Evolutionary conservation across 2,113 vertebrate species (phyloP), one percentile per base, ranked within the genome.

Genomic region (Ceyx cyanopectus): DNA sequence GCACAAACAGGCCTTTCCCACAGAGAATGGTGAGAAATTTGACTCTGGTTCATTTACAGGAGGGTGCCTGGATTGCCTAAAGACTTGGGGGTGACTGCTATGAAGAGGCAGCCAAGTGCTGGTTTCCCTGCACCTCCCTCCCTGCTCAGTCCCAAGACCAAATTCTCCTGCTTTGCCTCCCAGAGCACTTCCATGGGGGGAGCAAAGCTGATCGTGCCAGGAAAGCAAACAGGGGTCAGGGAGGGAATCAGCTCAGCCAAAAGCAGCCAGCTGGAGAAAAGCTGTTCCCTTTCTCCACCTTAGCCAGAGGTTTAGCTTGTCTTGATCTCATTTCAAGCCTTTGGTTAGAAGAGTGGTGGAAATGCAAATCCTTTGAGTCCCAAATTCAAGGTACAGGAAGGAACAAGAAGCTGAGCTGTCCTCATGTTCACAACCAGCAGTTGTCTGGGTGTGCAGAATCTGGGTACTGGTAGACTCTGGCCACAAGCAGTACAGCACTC

Each of bases 261-360:
- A 87, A 74, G 92, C 79, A 48, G 90, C 85, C 85, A 87, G 90
- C 54, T 92, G 87, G 87, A 90, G 92, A 62, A 94, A 85, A 95
- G 85, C 72, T 30, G 3, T 80, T 73, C 85, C 89, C 68, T 74
- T 69, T 90, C 65, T 90, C 87, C 94, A 89, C 72, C 75, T 89
- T 58, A 65, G 72, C 89, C 87, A 93, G 66, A 0, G 0, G 84
- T 75, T 95, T 85, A 73, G 60, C 51, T 85, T 5, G 5, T 50
- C 83, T 30, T 19, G 57, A 73, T 76, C 65, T 90, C 1, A 0
- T 87, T 91, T 94, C 56, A 90, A 92, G 68, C 68, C 74, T 5
- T 81, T 72, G 80, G 78, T 94, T 77, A 90, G 40, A 60, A 80
- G 40, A 92, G 34, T 51, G 53, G 79, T 70, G 60, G 60, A 94